Evolutionary conservation across 2,113 vertebrate genomes (phyloP).

Genomic region (Camelus bactrianus): DNA sequence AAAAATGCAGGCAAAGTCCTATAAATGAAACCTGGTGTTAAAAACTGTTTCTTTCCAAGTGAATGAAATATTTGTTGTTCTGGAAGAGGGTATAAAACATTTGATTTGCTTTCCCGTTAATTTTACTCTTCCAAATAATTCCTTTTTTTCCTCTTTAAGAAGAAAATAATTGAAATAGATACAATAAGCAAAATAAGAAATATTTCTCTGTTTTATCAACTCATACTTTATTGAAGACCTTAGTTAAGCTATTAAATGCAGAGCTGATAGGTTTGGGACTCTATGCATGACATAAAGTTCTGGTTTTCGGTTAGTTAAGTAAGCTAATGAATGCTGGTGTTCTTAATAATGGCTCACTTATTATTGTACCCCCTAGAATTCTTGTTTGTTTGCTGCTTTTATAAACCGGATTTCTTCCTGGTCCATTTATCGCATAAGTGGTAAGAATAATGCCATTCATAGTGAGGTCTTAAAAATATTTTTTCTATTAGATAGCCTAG

Average conservation of each 20-base stretch:
- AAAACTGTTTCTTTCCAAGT: conserved; percentile 25
- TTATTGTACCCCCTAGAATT: conserved; percentile 5
- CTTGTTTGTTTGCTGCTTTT: conserved; percentile 62
- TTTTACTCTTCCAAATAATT: conserved; percentile 59
- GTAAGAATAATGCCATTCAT: not conserved
- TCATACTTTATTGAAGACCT: conserved; percentile 49
- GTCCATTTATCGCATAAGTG: not conserved
- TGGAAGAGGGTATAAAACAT: conserved; percentile 49
- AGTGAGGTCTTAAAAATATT: not conserved
- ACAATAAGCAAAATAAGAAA: conserved; percentile 31
- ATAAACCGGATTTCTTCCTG: conserved; percentile 32
- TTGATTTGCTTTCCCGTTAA: conserved; percentile 42
- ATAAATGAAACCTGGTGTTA: conserved; percentile 18
- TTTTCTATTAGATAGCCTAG: not conserved
- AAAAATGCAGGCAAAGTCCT: not conserved
- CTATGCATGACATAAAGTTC: not conserved
- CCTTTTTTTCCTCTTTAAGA: conserved; percentile 45
- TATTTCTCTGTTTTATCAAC: conserved; percentile 1
- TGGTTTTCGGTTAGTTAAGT: not conserved
- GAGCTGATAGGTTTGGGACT: not conserved
- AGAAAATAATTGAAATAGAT: conserved; percentile 44
- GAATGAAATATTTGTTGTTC: conserved; percentile 32
- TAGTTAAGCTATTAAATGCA: conserved; percentile 48
- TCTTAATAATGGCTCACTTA: conserved; percentile 25
- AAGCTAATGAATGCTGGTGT: not conserved